Base-by-base conservation (phyloP, 2,797 vertebrate species). In the Schizopygopsis malacanthus region DNA sequence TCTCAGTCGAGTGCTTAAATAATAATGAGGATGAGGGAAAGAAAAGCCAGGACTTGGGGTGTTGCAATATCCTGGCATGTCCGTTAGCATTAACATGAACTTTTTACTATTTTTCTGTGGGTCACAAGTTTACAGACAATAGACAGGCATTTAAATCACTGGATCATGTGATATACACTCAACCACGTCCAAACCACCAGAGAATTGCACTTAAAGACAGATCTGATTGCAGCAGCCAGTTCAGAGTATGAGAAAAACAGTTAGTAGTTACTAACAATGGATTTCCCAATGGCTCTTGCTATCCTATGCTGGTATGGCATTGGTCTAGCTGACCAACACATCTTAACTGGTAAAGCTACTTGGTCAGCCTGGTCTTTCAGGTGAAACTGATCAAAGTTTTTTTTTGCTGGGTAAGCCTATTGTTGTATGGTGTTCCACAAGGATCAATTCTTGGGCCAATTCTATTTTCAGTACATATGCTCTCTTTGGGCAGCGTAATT, bases 1-100 rank as follows among this genome's bases (percentile, higher is more conserved):
- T 79, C 65, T 81, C 69, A 13, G 43, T 52, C 7, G 69, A 73
- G 78, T 75, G 45, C 52, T 73, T 75, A 85, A 80, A 81, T 85
- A 79, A 79, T 61, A 10, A 85, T 39, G 56, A 80, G 76, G 52
- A 72, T 43, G 12, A 47, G 69, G 56, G 39, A 80, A 80, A 61
- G 41, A 65, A 43, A 85, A 81, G 28, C 52, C 78, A 85, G 78
- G 59, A n/a, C 56, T 52, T 8, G 5, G 39, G 56, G 25, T 85
- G 52, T 85, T 54, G 69, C 43, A 85, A 85, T 75, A 72, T 85
- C 84, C 69, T 80, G 56, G 78, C 15, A 79, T 79, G 76, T 80
- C 50, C 18, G n/a, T 77, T 69, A 78, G 45, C 43, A 50, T 83
- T 65, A 76, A 77, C 59, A 59, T 63, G 1, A 41, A 77, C 43